Evolutionary conservation across 2,888 invertebrate species (phyloP), one percentile per base, ranked within the genome.

Genomic region (Silvanus unidentatus): DNA sequence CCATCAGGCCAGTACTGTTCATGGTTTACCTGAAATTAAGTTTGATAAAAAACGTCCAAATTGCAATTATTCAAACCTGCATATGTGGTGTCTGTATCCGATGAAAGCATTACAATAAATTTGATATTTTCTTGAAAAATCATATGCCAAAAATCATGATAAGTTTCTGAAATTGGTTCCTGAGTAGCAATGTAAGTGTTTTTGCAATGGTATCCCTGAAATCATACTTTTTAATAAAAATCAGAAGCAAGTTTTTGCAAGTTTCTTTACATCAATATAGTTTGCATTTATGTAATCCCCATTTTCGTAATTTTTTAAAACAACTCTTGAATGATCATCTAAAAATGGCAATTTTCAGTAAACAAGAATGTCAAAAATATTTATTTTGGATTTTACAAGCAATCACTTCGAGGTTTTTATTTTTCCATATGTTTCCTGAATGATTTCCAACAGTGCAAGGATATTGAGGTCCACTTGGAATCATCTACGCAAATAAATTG

Each of bases 231-330:
- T 27, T 28, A 28, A 10, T 10, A 6, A 38, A 8, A n/a, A n/a
- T n/a, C n/a, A n/a, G n/a, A n/a, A n/a, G n/a, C n/a, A n/a, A 13
- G 9, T 62, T 58, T 63, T n/a, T n/a, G n/a, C n/a, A n/a, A n/a
- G n/a, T n/a, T n/a, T n/a, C n/a, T n/a, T n/a, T 66, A 75, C 75
- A 47, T 71, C 68, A 39, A 76, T 71, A 49, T 71, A 76, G 62
- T 71, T 76, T 0, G 77, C 77, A 59, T 78, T 77, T 10, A 78
- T 77, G 51, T 75, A 75, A 58, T 75, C 75, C 1, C 74, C 73
- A 48, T 59, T 59, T 49, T 67, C 72, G 40, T 61, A 68, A 41
- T 61, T 55, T 42, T 69, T 57, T 60, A 65, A 72, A 44, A 64
- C 59, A 2, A 77, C 77, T 51, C 77, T 64, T 2, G 73, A 72